These are phyloP conservation scores for Melanotaenia duboulayi DNA, from an alignment of 2,113 vertebrate genomes.

Conservation along the genomic window DNA sequence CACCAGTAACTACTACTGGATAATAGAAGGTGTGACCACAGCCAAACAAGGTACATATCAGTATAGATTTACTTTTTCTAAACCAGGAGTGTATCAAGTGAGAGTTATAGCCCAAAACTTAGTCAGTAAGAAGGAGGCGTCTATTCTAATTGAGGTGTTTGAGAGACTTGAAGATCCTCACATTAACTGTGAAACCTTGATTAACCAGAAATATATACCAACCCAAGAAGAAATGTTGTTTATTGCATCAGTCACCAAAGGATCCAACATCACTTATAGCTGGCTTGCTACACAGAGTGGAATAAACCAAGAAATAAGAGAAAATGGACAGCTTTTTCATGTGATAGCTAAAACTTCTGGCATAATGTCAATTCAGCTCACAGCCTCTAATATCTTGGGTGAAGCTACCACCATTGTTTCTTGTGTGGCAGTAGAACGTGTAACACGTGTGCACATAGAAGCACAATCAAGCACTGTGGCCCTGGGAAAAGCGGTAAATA, in stretches of 20 bases:
- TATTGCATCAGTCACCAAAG: conserved; percentile 64
- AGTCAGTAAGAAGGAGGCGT: conserved; percentile 67
- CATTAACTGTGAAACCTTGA: conserved; percentile 65
- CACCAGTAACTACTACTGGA: conserved; percentile 76
- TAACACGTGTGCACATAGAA: conserved; percentile 62
- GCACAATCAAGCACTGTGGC: conserved; percentile 43
- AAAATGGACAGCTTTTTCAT: conserved; percentile 55
- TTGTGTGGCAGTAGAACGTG: conserved; percentile 69
- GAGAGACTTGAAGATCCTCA: conserved; percentile 75
- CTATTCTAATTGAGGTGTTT: conserved; percentile 70
- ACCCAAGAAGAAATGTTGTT: conserved; percentile 68
- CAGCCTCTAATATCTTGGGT: conserved; percentile 77
- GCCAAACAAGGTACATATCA: conserved; percentile 52
- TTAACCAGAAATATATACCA: conserved; percentile 67
- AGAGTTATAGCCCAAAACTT: conserved; percentile 70
- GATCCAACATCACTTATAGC: conserved; percentile 79
- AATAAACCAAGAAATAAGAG: conserved; percentile 19
- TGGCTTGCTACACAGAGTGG: conserved; percentile 69
- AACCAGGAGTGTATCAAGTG: conserved; percentile 75
- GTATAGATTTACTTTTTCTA: conserved; percentile 71
- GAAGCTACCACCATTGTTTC: conserved; percentile 43
- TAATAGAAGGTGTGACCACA: conserved; percentile 56
- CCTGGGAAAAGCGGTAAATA: conserved; percentile 62
- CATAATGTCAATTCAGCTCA: conserved; percentile 65
- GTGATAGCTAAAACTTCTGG: conserved; percentile 66